phyloP scores from a whole-genome alignment of 2,888 invertebrate species.

The Macaria notata region DNA sequence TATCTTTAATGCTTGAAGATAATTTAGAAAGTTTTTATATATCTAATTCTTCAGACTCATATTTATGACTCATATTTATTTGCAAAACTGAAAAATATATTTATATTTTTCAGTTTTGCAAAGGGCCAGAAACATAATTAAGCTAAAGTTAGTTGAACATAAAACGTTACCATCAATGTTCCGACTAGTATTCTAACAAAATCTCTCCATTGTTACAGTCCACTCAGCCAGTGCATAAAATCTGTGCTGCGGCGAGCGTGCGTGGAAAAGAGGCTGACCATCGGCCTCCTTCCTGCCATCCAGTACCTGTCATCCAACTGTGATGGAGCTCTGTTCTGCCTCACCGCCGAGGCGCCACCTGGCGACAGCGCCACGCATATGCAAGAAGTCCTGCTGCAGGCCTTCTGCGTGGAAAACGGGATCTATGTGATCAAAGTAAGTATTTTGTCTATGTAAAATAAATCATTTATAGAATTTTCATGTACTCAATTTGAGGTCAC shows the following conservation, averaged over 20 bases:
- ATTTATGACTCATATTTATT: too few species aligned
- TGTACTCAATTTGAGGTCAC: too few species aligned
- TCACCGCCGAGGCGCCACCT: conserved; percentile 85
- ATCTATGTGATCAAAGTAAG: conserved; percentile 88
- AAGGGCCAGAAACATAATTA: too few species aligned
- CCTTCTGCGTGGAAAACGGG: conserved; percentile 90
- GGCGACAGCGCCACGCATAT: conserved; percentile 90
- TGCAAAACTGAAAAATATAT: too few species aligned
- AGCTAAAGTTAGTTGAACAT: too few species aligned
- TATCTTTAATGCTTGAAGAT: too few species aligned
- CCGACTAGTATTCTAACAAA: conserved; percentile 5
- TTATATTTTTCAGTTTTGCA: too few species aligned
- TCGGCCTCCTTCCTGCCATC: conserved; percentile 85
- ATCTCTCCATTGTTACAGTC: conserved; percentile 60
- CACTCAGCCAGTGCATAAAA: conserved; percentile 76
- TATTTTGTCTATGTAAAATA: conserved; percentile 22
- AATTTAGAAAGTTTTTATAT: too few species aligned
- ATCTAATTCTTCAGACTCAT: too few species aligned
- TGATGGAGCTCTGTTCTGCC: conserved; percentile 85
- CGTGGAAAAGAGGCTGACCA: conserved; percentile 82
- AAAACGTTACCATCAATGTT: too few species aligned
- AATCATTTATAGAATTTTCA: too few species aligned
- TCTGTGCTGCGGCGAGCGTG: conserved; percentile 79
- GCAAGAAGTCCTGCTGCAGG: conserved; percentile 89
- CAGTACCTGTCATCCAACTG: conserved; percentile 81